Percentiles rank a stretch among this genome's conserved stretches.
phyloP scores from a whole-genome alignment of 2,888 invertebrate species.

The Melangyna quadrimaculata region DNA sequence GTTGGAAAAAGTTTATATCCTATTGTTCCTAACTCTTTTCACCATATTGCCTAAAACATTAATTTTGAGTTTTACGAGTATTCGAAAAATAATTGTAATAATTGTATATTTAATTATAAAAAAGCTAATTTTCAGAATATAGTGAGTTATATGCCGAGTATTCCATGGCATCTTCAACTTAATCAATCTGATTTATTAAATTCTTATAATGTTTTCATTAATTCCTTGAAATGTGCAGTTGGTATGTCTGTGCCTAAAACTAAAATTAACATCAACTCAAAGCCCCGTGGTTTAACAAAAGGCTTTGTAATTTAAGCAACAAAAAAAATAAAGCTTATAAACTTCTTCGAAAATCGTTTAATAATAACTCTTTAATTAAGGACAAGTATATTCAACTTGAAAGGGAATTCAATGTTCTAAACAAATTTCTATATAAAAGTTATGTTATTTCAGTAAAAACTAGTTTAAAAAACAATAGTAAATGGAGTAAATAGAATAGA shows the following conservation, averaged over 20 bases:
- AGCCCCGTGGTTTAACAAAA: too few relatives aligned
- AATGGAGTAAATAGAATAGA: too few relatives aligned
- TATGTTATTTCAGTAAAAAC: background rate
- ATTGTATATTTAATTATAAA: background rate
- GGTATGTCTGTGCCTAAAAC: background rate
- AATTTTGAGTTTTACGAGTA: background rate
- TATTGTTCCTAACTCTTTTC: too few relatives aligned
- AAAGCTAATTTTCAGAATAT: background rate
- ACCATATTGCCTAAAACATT: too few relatives aligned
- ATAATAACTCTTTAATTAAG: background rate
- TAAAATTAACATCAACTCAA: background rate
- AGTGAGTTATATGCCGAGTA: background rate
- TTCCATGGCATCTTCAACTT: background rate
- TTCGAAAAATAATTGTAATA: background rate
- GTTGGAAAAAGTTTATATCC: too few relatives aligned
- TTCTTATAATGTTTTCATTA: background rate
- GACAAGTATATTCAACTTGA: too few relatives aligned
- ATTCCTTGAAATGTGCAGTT: background rate
- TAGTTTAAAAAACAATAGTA: too few relatives aligned
- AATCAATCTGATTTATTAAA: background rate
- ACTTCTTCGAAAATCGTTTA: background rate
- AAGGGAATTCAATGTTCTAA: conserved; percentile 4
- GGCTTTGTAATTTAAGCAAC: too few relatives aligned
- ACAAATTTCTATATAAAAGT: too few relatives aligned
- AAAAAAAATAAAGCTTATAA: background rate